phyloP scores from a whole-genome alignment of 2,797 vertebrate species.

The Enteromius trimaculatus region DNA sequence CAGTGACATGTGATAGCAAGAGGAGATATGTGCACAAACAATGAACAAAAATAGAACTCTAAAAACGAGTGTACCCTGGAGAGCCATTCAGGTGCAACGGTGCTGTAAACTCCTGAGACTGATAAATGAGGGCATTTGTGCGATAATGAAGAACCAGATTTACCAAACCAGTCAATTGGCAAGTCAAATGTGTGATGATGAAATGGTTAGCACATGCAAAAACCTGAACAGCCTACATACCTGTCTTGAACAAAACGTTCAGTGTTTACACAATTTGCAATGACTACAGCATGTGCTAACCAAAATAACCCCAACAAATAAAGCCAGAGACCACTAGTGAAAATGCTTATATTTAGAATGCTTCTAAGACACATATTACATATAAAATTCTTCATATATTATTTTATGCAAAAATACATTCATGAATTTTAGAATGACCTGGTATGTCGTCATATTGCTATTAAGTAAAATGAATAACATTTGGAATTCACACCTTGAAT shows the following conservation, averaged over 20 bases:
- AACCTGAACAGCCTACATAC: conserved; percentile 20
- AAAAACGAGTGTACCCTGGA: conserved; percentile 16
- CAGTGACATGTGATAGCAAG: conserved; percentile 65
- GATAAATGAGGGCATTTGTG: conserved; percentile 13
- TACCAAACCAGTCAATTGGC: conserved; percentile 41
- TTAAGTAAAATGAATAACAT: background rate
- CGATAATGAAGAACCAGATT: conserved; percentile 52
- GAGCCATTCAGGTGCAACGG: background rate
- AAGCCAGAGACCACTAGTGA: background rate
- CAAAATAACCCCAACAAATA: background rate
- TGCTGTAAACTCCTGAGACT: background rate
- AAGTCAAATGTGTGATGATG: conserved; percentile 31
- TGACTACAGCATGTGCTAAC: background rate
- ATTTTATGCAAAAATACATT: background rate
- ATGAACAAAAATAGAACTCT: conserved; percentile 70
- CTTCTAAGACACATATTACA: background rate
- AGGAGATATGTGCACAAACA: conserved; percentile 64
- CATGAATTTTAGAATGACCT: background rate
- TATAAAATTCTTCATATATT: background rate
- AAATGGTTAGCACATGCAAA: conserved; percentile 48
- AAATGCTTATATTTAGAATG: background rate
- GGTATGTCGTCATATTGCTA: background rate
- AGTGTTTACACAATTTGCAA: background rate
- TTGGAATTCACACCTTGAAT: background rate
- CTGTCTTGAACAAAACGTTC: conserved; percentile 17